Evolutionary conservation across 2,113 vertebrate genomes (phyloP).

Genomic region (Melanocharis versteri): DNA sequence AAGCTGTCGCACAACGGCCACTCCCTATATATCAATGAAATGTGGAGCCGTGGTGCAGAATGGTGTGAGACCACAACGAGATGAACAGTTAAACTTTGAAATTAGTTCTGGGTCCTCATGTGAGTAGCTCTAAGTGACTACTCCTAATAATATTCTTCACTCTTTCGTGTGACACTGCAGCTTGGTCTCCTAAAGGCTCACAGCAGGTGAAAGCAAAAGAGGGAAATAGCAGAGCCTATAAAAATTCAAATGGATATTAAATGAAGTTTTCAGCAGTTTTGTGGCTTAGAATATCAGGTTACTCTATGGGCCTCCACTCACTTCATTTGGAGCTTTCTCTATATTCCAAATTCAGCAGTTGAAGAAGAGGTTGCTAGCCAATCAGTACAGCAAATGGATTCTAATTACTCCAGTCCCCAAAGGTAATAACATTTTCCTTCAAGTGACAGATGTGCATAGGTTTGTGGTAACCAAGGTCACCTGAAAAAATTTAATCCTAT

Average conservation of each 20-base stretch:
- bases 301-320: neutral
- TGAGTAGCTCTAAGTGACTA: neutral
- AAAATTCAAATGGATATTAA: neutral
- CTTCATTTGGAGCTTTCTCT: neutral
- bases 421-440: constrained; percentile 10
- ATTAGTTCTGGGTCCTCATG: neutral
- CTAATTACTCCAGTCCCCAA: neutral
- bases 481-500: neutral
- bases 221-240: neutral
- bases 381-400: neutral
- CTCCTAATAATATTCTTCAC: neutral
- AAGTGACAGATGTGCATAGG: neutral
- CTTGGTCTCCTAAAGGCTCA: neutral
- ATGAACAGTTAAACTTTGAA: neutral
- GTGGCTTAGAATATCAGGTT: neutral
- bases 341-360: neutral
- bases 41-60: neutral
- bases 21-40: neutral
- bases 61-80: neutral
- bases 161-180: neutral
- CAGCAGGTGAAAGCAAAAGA: neutral
- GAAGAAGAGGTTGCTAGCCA: neutral
- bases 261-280: neutral
- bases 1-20: neutral
- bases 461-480: neutral